A percentile compares a stretch with the other conserved stretches of the same genome.
phyloP scores from a whole-genome alignment of 2,888 invertebrate genomes.

The Tribolium freemani region DNA sequence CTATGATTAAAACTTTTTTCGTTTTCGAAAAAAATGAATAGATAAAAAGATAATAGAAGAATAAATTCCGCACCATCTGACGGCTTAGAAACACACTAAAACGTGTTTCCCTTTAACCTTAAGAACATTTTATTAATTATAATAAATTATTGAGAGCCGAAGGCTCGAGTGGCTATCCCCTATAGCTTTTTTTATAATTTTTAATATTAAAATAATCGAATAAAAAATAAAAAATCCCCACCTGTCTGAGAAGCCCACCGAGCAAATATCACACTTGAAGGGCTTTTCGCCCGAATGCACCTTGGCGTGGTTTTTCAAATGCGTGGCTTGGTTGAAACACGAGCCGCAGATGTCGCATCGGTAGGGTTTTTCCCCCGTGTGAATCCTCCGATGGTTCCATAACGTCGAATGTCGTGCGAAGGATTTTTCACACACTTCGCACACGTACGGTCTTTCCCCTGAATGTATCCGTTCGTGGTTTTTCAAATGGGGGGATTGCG shows the following conservation, averaged over 20 bases:
- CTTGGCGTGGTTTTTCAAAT: slow-evolving; percentile 90
- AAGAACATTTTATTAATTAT: too few species aligned
- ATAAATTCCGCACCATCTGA: too few species aligned
- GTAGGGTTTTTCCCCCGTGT: slow-evolving; percentile 90
- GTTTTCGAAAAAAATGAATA: too few species aligned
- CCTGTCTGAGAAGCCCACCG: slow-evolving; percentile 89
- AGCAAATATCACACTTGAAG: slow-evolving; percentile 86
- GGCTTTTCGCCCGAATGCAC: slow-evolving; percentile 87
- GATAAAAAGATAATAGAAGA: too few species aligned
- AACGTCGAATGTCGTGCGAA: slow-evolving; percentile 90
- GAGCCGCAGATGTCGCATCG: slow-evolving; percentile 91
- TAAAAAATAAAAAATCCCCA: slow-evolving; percentile 23
- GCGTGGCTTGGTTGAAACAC: slow-evolving; percentile 91
- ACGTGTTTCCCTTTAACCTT: too few species aligned
- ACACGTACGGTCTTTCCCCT: slow-evolving; percentile 89
- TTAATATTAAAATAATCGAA: too few species aligned
- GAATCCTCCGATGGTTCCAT: slow-evolving; percentile 91
- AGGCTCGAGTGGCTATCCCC: too few species aligned
- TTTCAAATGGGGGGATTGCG: slow-evolving; percentile 89
- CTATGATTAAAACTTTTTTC: too few species aligned
- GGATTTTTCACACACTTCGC: slow-evolving; percentile 90
- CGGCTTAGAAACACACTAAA: too few species aligned
- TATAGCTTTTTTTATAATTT: too few species aligned
- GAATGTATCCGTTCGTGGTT: slow-evolving; percentile 92
- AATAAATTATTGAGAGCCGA: too few species aligned